Evolutionary conservation across 1,140 invertebrate species (phyloP).

Genomic region (Ceratoteleas bidentatus): DNA sequence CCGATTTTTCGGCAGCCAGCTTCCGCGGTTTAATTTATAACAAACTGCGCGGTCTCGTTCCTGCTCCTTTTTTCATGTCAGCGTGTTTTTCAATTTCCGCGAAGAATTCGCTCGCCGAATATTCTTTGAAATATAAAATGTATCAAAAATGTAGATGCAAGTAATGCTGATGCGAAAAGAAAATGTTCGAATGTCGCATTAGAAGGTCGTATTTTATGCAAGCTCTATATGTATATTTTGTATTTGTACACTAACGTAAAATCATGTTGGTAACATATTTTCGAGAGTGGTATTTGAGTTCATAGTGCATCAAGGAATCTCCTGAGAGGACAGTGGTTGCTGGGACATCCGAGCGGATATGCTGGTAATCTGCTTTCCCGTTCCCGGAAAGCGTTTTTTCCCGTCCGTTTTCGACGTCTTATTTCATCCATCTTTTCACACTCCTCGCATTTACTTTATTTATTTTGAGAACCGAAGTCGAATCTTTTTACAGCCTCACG

Average conservation of each 20-base stretch:
- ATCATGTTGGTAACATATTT: conserved; percentile 63
- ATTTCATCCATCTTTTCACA: conserved; percentile 38
- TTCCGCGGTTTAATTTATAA: conserved; percentile 20
- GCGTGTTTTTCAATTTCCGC: conserved; percentile 48
- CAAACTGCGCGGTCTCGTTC: conserved; percentile 4
- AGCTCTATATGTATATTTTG: conserved; percentile 51
- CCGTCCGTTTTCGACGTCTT: conserved; percentile 13
- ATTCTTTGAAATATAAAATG: conserved; percentile 58
- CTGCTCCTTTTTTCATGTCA: conserved; percentile 28
- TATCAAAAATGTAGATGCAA: conserved; percentile 53
- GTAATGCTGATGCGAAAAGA: conserved; percentile 59
- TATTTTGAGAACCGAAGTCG: conserved; percentile 1
- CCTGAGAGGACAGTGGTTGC: conserved; percentile 62
- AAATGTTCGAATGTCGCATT: conserved; percentile 62
- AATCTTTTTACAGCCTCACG: background rate
- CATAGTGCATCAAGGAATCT: conserved; percentile 65
- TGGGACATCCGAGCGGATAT: conserved; percentile 61
- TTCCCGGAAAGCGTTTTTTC: conserved; percentile 55
- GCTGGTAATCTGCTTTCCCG: conserved; percentile 67
- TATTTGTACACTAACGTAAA: conserved; percentile 62
- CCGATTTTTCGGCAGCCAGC: background rate
- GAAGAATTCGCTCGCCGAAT: conserved; percentile 49
- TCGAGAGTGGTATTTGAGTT: conserved; percentile 64
- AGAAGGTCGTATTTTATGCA: conserved; percentile 56
- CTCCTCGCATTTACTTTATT: conserved; percentile 29